Evolutionary conservation across 2,797 vertebrate genomes (phyloP).

Genomic region (Poecilia wingei): DNA sequence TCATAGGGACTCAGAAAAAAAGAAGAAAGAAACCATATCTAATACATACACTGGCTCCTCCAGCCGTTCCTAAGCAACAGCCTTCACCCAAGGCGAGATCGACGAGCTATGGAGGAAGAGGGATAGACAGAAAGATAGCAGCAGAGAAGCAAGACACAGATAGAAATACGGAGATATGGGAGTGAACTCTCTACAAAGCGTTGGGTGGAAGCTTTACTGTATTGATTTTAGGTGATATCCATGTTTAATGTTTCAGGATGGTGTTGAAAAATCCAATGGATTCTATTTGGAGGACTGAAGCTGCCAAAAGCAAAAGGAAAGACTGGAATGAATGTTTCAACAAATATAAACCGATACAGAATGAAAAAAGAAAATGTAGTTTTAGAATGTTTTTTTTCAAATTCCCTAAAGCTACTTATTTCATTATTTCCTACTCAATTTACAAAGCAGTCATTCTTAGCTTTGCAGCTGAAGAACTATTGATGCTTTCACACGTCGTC

Average conservation of each 20-base stretch:
- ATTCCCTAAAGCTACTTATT: neutral
- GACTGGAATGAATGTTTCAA: neutral
- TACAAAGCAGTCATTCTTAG: neutral
- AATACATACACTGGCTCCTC: constrained; percentile 59
- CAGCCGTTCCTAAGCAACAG: constrained; percentile 84
- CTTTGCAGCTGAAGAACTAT: neutral
- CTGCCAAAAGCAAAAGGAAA: neutral
- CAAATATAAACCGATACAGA: neutral
- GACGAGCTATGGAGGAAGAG: constrained; percentile 44
- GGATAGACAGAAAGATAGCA: constrained; percentile 52
- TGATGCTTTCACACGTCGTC: no score
- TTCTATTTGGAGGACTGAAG: constrained; percentile 13
- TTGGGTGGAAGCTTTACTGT: constrained; percentile 50
- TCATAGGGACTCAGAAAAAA: constrained; percentile 44
- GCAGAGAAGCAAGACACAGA: constrained; percentile 34
- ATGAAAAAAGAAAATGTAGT: neutral
- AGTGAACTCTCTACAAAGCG: constrained; percentile 37
- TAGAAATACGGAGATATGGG: constrained; percentile 26
- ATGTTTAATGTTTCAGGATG: constrained; percentile 33
- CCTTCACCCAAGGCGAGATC: constrained; percentile 64
- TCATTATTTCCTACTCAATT: neutral
- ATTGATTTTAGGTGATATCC: constrained; percentile 64
- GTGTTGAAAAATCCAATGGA: constrained; percentile 31
- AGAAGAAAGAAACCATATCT: constrained; percentile 70
- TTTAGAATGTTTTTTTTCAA: neutral